phyloP scores from a whole-genome alignment of 2,797 vertebrate genomes.

The Trachurus trachurus region DNA sequence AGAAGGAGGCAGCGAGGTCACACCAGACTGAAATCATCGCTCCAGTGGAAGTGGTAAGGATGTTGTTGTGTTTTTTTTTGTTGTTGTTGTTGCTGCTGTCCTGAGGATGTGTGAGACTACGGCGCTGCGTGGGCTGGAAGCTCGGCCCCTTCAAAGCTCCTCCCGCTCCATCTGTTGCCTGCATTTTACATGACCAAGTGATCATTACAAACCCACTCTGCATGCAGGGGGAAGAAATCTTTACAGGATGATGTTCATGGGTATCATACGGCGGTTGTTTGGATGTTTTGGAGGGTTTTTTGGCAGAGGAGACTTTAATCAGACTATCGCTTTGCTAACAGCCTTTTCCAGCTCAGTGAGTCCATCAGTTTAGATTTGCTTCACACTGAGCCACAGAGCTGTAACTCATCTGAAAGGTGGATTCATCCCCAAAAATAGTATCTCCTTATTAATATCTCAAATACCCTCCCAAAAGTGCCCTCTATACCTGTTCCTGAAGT shows the following conservation, averaged over 20 bases:
- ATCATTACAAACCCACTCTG: neutral
- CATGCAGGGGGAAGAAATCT: neutral
- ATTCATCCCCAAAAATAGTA: neutral
- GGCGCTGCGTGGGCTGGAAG: slow-evolving; percentile 20
- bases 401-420: neutral
- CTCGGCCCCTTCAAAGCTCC: neutral
- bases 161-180: slow-evolving; percentile 3
- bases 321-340: slow-evolving; percentile 8
- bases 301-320: slow-evolving; percentile 1
- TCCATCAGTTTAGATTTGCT: slow-evolving; percentile 7
- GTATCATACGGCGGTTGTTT: neutral
- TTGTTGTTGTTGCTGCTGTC: slow-evolving; percentile 24
- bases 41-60: slow-evolving; percentile 13
- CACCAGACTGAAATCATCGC: slow-evolving; percentile 3
- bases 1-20: neutral
- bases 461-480: neutral
- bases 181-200: neutral
- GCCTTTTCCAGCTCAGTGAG: slow-evolving; percentile 5
- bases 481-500: neutral
- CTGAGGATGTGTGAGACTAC: slow-evolving; percentile 17
- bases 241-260: neutral
- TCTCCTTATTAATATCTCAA: neutral
- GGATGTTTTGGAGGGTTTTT: no score
- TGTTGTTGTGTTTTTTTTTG: neutral
- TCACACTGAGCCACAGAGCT: slow-evolving; percentile 9